Conservation (phyloP, 2,888 invertebrate genomes). For the Folsomia candida region DNA sequence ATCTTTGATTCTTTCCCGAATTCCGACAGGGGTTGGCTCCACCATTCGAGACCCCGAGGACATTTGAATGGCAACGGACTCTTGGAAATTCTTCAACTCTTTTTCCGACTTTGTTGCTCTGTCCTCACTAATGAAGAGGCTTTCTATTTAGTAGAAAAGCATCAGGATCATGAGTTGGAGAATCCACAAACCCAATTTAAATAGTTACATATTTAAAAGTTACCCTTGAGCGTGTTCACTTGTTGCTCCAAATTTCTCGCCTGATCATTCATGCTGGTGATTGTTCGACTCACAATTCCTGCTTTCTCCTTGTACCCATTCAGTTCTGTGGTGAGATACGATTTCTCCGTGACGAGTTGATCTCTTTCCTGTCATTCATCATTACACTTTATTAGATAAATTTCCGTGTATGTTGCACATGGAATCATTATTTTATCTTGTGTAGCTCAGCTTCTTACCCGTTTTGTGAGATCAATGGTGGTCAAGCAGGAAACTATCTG, state of each 20-base stretch:
- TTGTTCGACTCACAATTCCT: slow-evolving; percentile 42
- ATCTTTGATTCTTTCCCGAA: slow-evolving; percentile 76
- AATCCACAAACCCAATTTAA: too few species aligned
- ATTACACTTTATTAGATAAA: neutral
- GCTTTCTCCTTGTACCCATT: slow-evolving; percentile 46
- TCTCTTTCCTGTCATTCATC: slow-evolving; percentile 48
- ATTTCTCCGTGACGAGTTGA: slow-evolving; percentile 46
- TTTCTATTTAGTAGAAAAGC: slow-evolving; percentile 59
- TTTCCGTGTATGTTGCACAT: neutral
- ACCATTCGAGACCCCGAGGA: slow-evolving; percentile 68
- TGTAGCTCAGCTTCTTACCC: too few species aligned
- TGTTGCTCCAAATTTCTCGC: slow-evolving; percentile 45
- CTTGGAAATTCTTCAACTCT: slow-evolving; percentile 68
- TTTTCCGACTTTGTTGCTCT: slow-evolving; percentile 66
- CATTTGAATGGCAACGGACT: slow-evolving; percentile 68
- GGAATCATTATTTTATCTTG: too few species aligned
- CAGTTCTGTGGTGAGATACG: slow-evolving; percentile 45
- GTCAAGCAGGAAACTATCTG: slow-evolving; percentile 48
- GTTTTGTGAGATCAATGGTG: slow-evolving; percentile 46
- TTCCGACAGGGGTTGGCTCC: slow-evolving; percentile 73
- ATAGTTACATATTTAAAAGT: slow-evolving; percentile 1
- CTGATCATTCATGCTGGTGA: slow-evolving; percentile 45
- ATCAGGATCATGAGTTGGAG: neutral
- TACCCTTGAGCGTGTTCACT: slow-evolving; percentile 44
- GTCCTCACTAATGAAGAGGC: slow-evolving; percentile 67